Evolutionary conservation across 2,113 vertebrate species (phyloP).

Genomic region (Ailuropoda melanoleuca): DNA sequence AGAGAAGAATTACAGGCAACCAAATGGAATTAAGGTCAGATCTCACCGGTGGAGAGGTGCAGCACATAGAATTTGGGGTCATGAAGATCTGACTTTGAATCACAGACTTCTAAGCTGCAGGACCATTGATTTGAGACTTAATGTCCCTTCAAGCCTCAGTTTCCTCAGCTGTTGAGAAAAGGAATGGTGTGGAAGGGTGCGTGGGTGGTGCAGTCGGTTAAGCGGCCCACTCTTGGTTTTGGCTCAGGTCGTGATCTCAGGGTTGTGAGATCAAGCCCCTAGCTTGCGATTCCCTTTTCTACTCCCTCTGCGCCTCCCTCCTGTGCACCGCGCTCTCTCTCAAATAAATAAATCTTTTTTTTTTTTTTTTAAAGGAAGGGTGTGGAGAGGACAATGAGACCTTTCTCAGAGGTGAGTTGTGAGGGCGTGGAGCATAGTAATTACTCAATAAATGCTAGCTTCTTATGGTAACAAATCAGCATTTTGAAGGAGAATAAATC

Average conservation of each 20-base stretch:
- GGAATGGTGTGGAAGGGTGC: rapidly evolving
- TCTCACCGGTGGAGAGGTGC: background rate
- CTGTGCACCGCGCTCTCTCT: background rate
- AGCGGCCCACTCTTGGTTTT: background rate
- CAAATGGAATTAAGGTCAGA: background rate
- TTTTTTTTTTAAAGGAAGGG: background rate
- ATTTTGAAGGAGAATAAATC: background rate
- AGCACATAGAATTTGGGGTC: background rate
- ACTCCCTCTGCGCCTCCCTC: background rate
- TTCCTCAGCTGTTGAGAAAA: background rate
- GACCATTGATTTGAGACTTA: background rate
- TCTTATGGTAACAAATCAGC: background rate
- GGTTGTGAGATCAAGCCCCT: background rate
- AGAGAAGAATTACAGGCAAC: background rate
- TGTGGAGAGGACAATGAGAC: background rate
- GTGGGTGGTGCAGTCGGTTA: background rate
- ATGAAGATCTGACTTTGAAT: background rate
- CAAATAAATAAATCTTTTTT: background rate
- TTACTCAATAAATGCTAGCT: background rate
- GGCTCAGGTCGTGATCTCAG: background rate
- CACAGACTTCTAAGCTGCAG: background rate
- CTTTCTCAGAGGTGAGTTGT: background rate
- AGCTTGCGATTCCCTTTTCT: background rate
- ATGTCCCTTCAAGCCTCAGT: background rate
- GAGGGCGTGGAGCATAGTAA: background rate